A percentile compares a stretch with the other conserved stretches of the same genome.
Conservation (phyloP, 2,888 invertebrate species). For the Drosophila kanekoi region DNA sequence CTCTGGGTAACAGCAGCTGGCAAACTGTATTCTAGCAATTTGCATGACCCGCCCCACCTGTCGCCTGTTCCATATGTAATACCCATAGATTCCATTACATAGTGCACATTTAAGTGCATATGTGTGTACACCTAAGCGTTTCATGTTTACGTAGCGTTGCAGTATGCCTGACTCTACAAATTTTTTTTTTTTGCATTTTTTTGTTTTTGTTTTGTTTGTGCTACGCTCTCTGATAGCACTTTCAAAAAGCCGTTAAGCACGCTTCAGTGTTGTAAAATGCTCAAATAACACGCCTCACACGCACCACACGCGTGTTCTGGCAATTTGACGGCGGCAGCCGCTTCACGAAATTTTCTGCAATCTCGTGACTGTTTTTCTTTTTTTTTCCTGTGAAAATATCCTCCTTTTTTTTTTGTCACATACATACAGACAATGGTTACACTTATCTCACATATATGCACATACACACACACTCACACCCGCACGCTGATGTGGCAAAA, state of each 20-base stretch:
- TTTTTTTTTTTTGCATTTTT: constrained; percentile 10
- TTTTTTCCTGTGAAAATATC: constrained; percentile 1
- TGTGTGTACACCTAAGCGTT: constrained; percentile 39
- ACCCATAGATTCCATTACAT: constrained; percentile 18
- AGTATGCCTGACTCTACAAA: constrained; percentile 39
- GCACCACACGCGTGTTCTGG: constrained; percentile 70
- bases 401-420: constrained; percentile 38
- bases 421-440: constrained; percentile 32
- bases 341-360: constrained; percentile 33
- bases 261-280: constrained; percentile 77
- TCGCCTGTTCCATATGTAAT: constrained; percentile 14
- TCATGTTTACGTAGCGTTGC: constrained; percentile 54
- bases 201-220: constrained; percentile 24
- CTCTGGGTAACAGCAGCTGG: not conserved
- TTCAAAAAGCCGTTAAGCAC: constrained; percentile 79
- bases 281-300: constrained; percentile 74
- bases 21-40: constrained; percentile 24
- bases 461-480: constrained; percentile 16
- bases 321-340: constrained; percentile 65
- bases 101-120: constrained; percentile 26
- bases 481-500: constrained; percentile 71
- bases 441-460: constrained; percentile 48
- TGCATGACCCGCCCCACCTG: constrained; percentile 27
- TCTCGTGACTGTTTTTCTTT: constrained; percentile 30
- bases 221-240: constrained; percentile 58